Percentiles rank a stretch among this genome's conserved stretches.
These are phyloP conservation scores for Enteromius afrohamiltoni DNA, from an alignment of 2,797 vertebrate species.

Conservation along the genomic window DNA sequence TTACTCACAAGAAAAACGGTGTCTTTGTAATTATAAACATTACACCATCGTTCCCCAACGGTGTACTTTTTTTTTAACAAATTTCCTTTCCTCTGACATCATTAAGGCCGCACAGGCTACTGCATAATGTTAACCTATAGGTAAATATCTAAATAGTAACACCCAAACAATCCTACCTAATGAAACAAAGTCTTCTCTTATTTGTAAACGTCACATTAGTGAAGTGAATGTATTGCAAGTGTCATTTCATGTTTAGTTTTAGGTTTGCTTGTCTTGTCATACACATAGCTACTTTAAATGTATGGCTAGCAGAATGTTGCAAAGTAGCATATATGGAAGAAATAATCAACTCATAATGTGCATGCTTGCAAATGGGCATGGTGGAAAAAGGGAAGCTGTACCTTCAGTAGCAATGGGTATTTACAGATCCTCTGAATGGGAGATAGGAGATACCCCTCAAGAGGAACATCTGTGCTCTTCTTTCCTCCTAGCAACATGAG, in stretches of 20 bases:
- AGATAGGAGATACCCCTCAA: constrained; percentile 94
- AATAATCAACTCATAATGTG: background rate
- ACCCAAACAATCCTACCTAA: background rate
- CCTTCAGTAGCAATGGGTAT: constrained; percentile 97
- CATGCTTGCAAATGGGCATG: background rate
- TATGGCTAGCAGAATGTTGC: background rate
- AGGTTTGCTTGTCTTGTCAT: background rate
- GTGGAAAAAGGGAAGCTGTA: constrained; percentile 62
- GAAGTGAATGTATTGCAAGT: background rate
- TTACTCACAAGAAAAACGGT: background rate
- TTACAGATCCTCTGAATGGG: constrained; percentile 99
- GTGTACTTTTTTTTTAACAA: background rate
- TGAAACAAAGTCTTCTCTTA: background rate
- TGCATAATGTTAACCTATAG: background rate
- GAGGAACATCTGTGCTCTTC: constrained; percentile 95
- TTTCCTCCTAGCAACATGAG: constrained; percentile 98
- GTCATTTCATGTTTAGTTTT: background rate
- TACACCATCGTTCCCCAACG: background rate
- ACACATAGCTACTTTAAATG: background rate
- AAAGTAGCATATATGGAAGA: background rate
- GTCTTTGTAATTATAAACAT: background rate
- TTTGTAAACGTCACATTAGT: background rate
- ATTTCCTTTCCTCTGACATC: background rate
- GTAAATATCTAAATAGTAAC: background rate
- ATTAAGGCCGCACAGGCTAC: background rate